Percentiles rank a stretch among this genome's conserved stretches.
These are phyloP conservation scores for Araneus ventricosus DNA, from an alignment of 1,140 invertebrate genomes.

Conservation along the genomic window DNA sequence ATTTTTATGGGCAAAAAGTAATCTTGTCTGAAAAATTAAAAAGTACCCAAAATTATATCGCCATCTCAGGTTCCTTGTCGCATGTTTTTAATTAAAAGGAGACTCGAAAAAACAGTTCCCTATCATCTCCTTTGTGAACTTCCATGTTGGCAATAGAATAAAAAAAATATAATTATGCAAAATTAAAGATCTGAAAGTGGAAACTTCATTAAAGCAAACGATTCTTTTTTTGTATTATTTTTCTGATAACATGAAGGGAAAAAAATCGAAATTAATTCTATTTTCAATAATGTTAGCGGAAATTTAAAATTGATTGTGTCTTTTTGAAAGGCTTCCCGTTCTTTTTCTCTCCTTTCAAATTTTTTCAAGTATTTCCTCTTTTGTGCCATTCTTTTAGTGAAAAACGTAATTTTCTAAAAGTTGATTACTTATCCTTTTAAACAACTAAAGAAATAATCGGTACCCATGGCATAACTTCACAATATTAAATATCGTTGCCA, in stretches of 20 bases:
- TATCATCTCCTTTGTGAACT: not conserved
- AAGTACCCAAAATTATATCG: not conserved
- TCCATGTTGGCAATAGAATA: not conserved
- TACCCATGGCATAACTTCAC: too few relatives aligned
- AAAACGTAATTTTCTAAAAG: not conserved
- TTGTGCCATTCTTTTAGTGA: not conserved
- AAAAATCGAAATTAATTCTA: slow-evolving; percentile 12
- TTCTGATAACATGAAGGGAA: not conserved
- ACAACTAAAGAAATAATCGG: not conserved
- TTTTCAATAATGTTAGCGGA: not conserved
- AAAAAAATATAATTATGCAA: slow-evolving; percentile 5
- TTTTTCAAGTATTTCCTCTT: not conserved
- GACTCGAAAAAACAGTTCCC: not conserved
- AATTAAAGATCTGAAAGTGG: slow-evolving; percentile 5
- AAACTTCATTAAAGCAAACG: slow-evolving; percentile 8
- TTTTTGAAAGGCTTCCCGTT: not conserved
- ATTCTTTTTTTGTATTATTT: not conserved
- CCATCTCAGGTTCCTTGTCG: not conserved
- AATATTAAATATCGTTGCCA: too few relatives aligned
- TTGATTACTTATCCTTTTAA: not conserved
- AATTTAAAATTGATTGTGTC: not conserved
- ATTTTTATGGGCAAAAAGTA: not conserved
- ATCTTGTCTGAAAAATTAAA: not conserved
- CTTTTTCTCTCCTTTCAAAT: not conserved
- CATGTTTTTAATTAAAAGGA: slow-evolving; percentile 1